Conservation (phyloP, 92 coral and sea anemone genomes). For the Diadumene lineata region DNA sequence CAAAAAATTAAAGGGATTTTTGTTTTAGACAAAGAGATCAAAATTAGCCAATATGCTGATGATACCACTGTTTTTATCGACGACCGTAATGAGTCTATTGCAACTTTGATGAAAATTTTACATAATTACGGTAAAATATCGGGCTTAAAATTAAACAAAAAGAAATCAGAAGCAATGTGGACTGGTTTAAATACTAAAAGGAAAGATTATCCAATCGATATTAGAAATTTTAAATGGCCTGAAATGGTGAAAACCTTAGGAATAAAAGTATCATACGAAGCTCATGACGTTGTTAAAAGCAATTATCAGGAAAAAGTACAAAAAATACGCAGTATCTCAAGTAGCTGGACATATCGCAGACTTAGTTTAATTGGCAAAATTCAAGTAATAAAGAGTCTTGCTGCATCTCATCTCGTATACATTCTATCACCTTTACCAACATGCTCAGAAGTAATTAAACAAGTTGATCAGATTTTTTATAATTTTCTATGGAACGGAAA, state of each 20-base stretch:
- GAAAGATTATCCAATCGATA: background rate
- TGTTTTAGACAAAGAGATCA: background rate
- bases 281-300: background rate
- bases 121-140: background rate
- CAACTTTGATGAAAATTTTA: background rate
- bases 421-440: background rate
- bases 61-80: conserved; percentile 21
- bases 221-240: conserved; percentile 9
- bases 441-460: background rate
- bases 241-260: conserved; percentile 25
- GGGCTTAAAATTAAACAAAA: conserved; percentile 24
- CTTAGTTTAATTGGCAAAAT: conserved; percentile 6
- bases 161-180: conserved; percentile 39
- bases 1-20: background rate
- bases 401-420: background rate
- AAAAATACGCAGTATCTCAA: conserved; percentile 32
- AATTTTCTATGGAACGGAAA: conserved; percentile 8
- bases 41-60: conserved; percentile 30
- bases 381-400: conserved; percentile 1
- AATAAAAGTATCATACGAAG: conserved; percentile 15
- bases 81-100: background rate
- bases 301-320: conserved; percentile 19
- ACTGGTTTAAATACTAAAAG: conserved; percentile 1
- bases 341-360: conserved; percentile 23
- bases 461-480: background rate